Conservation (phyloP, 2,888 invertebrate genomes). For the Portevinia maculata region DNA sequence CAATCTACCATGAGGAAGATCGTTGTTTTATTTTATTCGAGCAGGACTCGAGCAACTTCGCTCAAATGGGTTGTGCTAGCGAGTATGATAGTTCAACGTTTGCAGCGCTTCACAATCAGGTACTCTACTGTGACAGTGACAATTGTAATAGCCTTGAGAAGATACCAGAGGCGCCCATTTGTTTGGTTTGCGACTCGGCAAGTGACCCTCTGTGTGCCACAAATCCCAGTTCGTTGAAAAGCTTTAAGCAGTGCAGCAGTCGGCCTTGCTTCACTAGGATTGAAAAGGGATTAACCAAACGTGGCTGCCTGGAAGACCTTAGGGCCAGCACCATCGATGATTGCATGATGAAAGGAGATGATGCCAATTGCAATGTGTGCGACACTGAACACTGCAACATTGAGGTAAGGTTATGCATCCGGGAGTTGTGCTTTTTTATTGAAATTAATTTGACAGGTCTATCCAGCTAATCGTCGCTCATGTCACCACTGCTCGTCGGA, state of each 20-base stretch:
- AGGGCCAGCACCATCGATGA: conserved; percentile 75
- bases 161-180: conserved; percentile 56
- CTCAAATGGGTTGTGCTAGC: conserved; percentile 79
- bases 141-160: conserved; percentile 77
- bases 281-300: conserved; percentile 77
- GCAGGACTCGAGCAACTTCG: conserved; percentile 40
- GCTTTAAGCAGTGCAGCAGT: conserved; percentile 61
- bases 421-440: not conserved
- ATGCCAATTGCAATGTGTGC: conserved; percentile 76
- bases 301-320: conserved; percentile 77
- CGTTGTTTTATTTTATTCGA: conserved; percentile 78
- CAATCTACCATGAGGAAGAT: conserved; percentile 77
- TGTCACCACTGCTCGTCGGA: conserved; percentile 79
- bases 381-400: conserved; percentile 76
- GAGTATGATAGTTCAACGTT: conserved; percentile 75
- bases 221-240: not conserved
- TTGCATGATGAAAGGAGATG: conserved; percentile 70
- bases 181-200: conserved; percentile 77
- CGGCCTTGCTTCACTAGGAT: conserved; percentile 76
- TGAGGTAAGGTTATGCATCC: conserved; percentile 36
- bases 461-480: conserved; percentile 77
- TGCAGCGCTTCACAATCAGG: conserved; percentile 74
- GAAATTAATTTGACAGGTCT: conserved; percentile 56
- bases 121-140: conserved; percentile 77
- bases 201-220: conserved; percentile 74